These are phyloP conservation scores for Brachionus sp. DNA, from an alignment of 1,140 invertebrate genomes.

Conservation along the genomic window DNA sequence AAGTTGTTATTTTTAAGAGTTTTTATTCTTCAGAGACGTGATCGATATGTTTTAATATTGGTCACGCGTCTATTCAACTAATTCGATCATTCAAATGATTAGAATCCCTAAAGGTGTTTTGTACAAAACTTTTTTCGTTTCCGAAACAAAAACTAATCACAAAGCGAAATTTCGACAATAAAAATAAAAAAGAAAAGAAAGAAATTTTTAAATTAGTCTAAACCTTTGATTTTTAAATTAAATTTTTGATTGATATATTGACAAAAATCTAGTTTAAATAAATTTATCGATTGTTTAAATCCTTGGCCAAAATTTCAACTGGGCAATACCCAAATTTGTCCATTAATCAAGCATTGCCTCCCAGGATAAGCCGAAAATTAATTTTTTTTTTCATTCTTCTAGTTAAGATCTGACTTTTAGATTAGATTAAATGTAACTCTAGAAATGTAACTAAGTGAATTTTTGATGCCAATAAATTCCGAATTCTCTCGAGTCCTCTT, in stretches of 20 bases:
- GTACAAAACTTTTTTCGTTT: neutral
- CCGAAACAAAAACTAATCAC: neutral
- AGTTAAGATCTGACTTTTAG: neutral
- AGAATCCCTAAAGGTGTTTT: conserved; percentile 1
- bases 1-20: neutral
- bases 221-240: conserved; percentile 5
- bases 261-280: neutral
- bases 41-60: neutral
- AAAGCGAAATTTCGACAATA: neutral
- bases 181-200: neutral
- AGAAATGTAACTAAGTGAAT: conserved; percentile 1
- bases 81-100: neutral
- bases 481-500: neutral
- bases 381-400: neutral
- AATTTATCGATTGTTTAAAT: neutral
- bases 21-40: neutral
- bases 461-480: conserved; percentile 6
- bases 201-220: neutral
- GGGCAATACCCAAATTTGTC: neutral
- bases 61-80: neutral
- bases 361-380: neutral
- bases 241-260: neutral
- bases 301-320: neutral
- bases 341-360: conserved; percentile 11
- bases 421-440: conserved; percentile 16